A percentile compares a stretch with the other conserved stretches of the same genome.
These are phyloP conservation scores for Apteryx mantelli DNA, from an alignment of 2,113 vertebrate species.

Conservation along the genomic window DNA sequence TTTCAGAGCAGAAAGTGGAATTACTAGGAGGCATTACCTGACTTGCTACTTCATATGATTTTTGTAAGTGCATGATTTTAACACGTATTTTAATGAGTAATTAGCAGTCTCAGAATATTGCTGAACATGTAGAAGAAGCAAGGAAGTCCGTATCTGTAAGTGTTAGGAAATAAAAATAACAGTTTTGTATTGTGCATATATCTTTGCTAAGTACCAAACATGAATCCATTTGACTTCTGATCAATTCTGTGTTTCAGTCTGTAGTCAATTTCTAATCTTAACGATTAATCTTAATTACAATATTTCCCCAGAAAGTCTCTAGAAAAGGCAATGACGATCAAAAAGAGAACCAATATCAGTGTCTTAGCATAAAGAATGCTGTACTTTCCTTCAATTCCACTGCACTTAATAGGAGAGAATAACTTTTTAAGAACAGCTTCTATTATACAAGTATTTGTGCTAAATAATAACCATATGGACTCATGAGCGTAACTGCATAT, in stretches of 20 bases:
- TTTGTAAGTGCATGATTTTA: not conserved
- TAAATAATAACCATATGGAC: not conserved
- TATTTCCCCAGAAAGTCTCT: not conserved
- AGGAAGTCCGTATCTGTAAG: accelerated
- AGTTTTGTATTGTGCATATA: not conserved
- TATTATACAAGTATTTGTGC: not conserved
- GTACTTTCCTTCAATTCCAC: not conserved
- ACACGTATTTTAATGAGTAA: not conserved
- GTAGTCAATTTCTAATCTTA: not conserved
- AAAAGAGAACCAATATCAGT: not conserved
- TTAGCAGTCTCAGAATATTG: not conserved
- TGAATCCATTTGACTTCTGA: not conserved
- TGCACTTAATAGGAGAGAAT: not conserved
- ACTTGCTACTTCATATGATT: not conserved
- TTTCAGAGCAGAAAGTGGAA: not conserved
- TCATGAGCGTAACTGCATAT: not conserved
- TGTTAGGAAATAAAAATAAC: not conserved
- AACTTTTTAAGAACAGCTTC: not conserved
- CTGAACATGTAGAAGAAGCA: not conserved
- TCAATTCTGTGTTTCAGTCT: not conserved
- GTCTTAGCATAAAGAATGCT: not conserved
- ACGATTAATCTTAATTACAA: not conserved
- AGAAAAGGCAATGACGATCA: not conserved
- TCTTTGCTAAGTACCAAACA: not conserved
- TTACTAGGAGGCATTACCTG: not conserved